These are phyloP conservation scores for Drosophila leontia DNA, from an alignment of 1,140 invertebrate genomes.

Conservation along the genomic window DNA sequence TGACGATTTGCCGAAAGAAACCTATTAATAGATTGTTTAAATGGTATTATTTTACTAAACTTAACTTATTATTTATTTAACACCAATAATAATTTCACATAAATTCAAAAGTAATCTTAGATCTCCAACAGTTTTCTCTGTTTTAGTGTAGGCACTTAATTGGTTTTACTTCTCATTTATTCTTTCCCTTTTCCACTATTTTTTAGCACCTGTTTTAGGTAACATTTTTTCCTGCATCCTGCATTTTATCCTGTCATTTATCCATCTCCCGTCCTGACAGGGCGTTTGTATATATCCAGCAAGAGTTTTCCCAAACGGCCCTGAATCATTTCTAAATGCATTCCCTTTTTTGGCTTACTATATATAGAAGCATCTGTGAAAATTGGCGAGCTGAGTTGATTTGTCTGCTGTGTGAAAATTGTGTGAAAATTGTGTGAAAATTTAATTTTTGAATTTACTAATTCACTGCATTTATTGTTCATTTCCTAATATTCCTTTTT, in stretches of 20 bases:
- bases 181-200: background rate
- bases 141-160: constrained; percentile 10
- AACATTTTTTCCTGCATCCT: background rate
- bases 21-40: no score
- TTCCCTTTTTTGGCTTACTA: background rate
- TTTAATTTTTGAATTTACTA: constrained; percentile 51
- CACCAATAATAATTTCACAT: background rate
- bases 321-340: constrained; percentile 10
- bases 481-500: constrained; percentile 23
- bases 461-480: constrained; percentile 24
- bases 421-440: constrained; percentile 48
- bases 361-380: background rate
- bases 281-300: background rate
- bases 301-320: constrained; percentile 14
- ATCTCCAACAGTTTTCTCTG: background rate
- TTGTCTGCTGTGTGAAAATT: constrained; percentile 34
- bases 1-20: background rate
- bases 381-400: constrained; percentile 22
- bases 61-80: background rate
- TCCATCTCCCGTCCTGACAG: background rate
- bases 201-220: constrained; percentile 8
- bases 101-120: background rate
- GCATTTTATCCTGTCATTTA: constrained; percentile 10
- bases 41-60: background rate
- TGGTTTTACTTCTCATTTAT: constrained; percentile 25